Percentiles rank a stretch among this genome's conserved stretches.
Conservation (phyloP, 2,888 invertebrate species). For the Fragum whitleyi region DNA sequence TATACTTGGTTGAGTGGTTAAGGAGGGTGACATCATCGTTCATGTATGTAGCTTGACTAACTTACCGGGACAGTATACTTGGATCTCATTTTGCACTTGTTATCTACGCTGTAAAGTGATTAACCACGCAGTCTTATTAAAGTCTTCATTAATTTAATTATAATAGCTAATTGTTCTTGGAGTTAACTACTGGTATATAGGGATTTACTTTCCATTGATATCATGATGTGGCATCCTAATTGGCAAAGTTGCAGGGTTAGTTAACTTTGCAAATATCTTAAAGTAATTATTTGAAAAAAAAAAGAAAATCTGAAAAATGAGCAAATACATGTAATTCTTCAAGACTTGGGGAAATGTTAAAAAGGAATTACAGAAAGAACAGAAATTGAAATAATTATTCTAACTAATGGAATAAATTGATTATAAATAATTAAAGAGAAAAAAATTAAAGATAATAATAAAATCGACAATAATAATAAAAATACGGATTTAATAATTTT, state of each 20-base stretch:
- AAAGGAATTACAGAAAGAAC: too few species aligned
- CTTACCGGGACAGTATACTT: constrained; percentile 40
- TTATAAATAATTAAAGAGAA: too few species aligned
- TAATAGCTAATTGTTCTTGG: neutral
- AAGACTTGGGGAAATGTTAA: too few species aligned
- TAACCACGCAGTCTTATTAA: neutral
- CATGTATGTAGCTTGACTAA: constrained; percentile 67
- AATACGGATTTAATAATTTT: too few species aligned
- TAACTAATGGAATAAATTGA: too few species aligned
- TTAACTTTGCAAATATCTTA: neutral
- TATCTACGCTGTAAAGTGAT: constrained; percentile 14
- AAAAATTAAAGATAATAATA: too few species aligned
- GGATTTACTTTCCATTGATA: constrained; percentile 1
- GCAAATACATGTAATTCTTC: too few species aligned
- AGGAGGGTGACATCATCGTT: constrained; percentile 59
- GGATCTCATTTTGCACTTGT: constrained; percentile 38
- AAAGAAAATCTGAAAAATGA: too few species aligned
- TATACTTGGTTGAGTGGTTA: constrained; percentile 63
- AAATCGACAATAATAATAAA: too few species aligned
- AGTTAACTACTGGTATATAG: neutral
- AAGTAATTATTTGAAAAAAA: neutral
- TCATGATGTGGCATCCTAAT: constrained; percentile 56
- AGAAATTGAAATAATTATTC: too few species aligned
- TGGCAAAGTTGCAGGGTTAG: constrained; percentile 54
- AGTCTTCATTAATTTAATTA: constrained; percentile 2